Conservation (phyloP, 2,888 invertebrate genomes). For the Salticus scenicus region DNA sequence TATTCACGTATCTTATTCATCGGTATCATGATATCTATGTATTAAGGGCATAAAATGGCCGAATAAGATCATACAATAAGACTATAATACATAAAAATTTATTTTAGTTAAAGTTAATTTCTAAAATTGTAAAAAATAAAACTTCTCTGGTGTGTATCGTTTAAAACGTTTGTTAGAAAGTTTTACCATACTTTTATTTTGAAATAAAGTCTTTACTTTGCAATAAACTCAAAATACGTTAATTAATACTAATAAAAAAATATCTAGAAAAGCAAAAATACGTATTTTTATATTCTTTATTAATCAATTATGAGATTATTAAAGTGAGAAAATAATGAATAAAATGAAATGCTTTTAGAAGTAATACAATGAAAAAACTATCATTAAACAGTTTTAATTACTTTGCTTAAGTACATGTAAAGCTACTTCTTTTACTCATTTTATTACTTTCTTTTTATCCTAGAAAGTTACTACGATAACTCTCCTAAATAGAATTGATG, state of each 20-base stretch:
- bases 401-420: background rate
- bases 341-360: background rate
- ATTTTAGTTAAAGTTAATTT: too few relatives aligned
- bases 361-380: background rate
- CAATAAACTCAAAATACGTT: too few relatives aligned
- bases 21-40: too few relatives aligned
- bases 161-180: too few relatives aligned
- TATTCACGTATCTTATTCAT: too few relatives aligned
- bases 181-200: too few relatives aligned
- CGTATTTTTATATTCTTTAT: background rate
- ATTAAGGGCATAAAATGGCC: too few relatives aligned
- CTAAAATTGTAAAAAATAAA: too few relatives aligned
- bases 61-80: too few relatives aligned
- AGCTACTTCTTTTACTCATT: background rate
- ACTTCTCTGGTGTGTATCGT: too few relatives aligned
- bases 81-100: too few relatives aligned
- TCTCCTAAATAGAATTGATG: background rate
- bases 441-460: background rate
- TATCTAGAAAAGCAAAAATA: background rate
- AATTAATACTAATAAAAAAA: background rate
- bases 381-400: constrained; percentile 4
- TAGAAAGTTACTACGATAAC: background rate
- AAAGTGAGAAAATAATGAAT: background rate
- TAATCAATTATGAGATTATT: background rate
- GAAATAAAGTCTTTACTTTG: too few relatives aligned